These are phyloP conservation scores for Eupithecia vulgata DNA, from an alignment of 2,888 invertebrate species.

Conservation along the genomic window DNA sequence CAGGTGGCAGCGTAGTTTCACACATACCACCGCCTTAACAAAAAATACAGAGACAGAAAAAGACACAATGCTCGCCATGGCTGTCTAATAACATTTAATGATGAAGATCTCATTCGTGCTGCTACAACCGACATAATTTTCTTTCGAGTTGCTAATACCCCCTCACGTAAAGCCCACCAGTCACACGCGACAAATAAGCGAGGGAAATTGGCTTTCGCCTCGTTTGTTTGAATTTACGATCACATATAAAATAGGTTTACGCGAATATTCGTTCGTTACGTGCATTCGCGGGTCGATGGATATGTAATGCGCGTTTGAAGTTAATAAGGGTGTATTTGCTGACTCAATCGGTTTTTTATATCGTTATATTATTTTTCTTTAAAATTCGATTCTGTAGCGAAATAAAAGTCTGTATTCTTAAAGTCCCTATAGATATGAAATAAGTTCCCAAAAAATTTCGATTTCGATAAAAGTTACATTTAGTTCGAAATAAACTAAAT, in stretches of 20 bases:
- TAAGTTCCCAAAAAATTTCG: too few relatives aligned
- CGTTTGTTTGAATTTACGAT: conserved; percentile 71
- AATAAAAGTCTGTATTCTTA: too few relatives aligned
- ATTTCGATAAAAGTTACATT: too few relatives aligned
- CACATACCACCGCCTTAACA: too few relatives aligned
- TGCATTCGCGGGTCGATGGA: conserved; percentile 49
- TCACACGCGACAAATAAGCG: conserved; percentile 38
- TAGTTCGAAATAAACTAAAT: too few relatives aligned
- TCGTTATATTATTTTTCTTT: not conserved
- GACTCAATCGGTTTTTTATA: conserved; percentile 6
- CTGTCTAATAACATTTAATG: not conserved
- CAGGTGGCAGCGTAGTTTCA: too few relatives aligned
- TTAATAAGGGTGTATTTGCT: conserved; percentile 6
- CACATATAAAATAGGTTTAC: conserved; percentile 70
- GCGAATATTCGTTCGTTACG: conserved; percentile 54
- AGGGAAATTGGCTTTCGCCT: conserved; percentile 45
- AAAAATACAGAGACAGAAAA: not conserved
- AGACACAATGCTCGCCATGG: not conserved
- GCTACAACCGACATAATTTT: conserved; percentile 13
- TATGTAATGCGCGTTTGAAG: conserved; percentile 45
- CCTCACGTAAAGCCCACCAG: conserved; percentile 34
- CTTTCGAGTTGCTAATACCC: conserved; percentile 23
- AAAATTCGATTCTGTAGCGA: not conserved
- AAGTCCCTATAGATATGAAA: too few relatives aligned
- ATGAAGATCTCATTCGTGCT: not conserved